Base-by-base conservation (phyloP, 2,888 invertebrate species). In the Drosophila leonis region DNA sequence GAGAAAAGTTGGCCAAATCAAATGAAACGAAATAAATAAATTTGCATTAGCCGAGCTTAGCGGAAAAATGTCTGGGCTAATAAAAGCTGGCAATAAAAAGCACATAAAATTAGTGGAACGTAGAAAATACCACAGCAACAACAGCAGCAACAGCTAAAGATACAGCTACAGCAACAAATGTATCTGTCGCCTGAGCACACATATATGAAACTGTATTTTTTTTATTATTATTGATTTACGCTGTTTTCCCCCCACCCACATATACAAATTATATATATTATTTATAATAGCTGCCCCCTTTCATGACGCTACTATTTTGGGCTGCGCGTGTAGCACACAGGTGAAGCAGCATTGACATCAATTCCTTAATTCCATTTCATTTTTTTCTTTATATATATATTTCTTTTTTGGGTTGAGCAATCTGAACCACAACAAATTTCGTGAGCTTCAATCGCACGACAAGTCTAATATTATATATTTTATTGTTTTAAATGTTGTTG, bases 31-130 rank as follows among this genome's bases (percentile, higher is more conserved):
- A 82, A 80, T 88, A 86, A 85, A 86, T 86, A 86, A 86, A 86
- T 86, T 90, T 78, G 86, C 86, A 90, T 86, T 86, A 86, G 72
- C 75, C 76, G 75, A 64, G 90, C 90, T 86, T 86, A 86, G 70
- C 65, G 67, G 72, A 85, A 85, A 85, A 82, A 85, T 85, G 87
- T 84, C 83, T 75, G 88, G 78, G 82, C 77, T 75, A 89, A 89
- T 88, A 89, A 85, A 85, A 88, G 72, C 52, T 75, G 78, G 90
- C 90, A 75, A 89, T 89, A 89, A 89, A 85, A 88, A 85, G 70
- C 85, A 80, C 82, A 89, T 85, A 82, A 88, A 85, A 85, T 89
- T 84, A 87, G 87, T 84, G 82, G 70, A 65, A 67, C 64, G 72
- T 69, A 70, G 37, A 29, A 27, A 29, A n/a, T 49, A 41, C 24